Conservation (phyloP, 2,888 invertebrate genomes). For the Heliconius aoede region DNA sequence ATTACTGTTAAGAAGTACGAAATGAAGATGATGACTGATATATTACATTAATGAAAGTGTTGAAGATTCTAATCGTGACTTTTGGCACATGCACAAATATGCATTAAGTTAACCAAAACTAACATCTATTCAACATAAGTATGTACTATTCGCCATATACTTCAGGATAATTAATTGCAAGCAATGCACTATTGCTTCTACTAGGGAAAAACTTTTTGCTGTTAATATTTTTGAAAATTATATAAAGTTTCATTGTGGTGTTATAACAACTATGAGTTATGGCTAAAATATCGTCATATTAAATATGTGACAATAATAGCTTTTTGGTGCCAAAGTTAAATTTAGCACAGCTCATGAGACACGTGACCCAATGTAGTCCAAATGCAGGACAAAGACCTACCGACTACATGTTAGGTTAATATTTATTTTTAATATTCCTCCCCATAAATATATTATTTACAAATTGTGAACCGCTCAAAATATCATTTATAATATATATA, state of each 20-base stretch:
- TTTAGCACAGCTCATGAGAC: constrained; percentile 25
- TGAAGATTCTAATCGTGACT: constrained; percentile 14
- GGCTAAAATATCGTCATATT: constrained; percentile 25
- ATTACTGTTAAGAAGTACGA: not conserved
- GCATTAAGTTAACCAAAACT: constrained; percentile 12
- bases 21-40: constrained; percentile 8
- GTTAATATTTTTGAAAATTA: not conserved
- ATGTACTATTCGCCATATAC: not conserved
- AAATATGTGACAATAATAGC: constrained; percentile 31
- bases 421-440: not conserved
- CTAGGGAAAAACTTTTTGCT: not conserved
- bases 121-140: constrained; percentile 4
- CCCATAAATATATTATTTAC: not conserved
- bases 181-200: not conserved
- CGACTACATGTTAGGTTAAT: constrained; percentile 3
- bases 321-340: constrained; percentile 37
- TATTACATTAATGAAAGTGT: constrained; percentile 10
- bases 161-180: too few species aligned
- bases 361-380: constrained; percentile 31
- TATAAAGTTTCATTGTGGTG: not conserved
- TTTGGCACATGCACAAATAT: constrained; percentile 16
- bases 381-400: constrained; percentile 32
- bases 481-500: not conserved
- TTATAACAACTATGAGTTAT: constrained; percentile 22
- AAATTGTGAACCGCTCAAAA: not conserved